Percentiles rank a stretch among this genome's conserved stretches.
Evolutionary conservation across 2,113 vertebrate species (phyloP).

Genomic region (Catagonus wagneri): DNA sequence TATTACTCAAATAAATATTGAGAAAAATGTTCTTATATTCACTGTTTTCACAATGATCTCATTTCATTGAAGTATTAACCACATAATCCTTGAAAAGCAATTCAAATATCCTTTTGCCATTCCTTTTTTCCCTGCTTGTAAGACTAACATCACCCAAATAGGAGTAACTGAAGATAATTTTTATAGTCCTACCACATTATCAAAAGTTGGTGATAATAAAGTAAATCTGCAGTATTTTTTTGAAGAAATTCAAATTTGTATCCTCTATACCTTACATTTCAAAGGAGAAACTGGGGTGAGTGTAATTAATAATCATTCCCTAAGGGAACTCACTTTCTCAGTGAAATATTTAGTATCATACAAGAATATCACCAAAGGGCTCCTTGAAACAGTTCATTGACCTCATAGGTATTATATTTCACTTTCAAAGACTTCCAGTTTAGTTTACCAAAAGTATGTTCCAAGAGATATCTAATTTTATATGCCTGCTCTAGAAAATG

Average conservation of each 20-base stretch:
- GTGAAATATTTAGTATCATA: slow-evolving; percentile 35
- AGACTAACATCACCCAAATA: not conserved
- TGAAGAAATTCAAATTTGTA: not conserved
- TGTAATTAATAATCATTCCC: slow-evolving; percentile 13
- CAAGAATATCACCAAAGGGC: slow-evolving; percentile 10
- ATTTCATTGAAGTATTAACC: not conserved
- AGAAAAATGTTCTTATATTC: not conserved
- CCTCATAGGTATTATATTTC: slow-evolving; percentile 45
- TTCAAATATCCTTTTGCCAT: not conserved
- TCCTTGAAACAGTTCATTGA: slow-evolving; percentile 30
- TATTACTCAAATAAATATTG: not conserved
- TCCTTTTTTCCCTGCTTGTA: not conserved
- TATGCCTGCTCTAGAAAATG: slow-evolving; percentile 46
- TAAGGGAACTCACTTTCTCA: slow-evolving; percentile 45
- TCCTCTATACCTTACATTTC: not conserved
- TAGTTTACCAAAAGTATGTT: slow-evolving; percentile 16
- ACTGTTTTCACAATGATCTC: not conserved
- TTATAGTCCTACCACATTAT: not conserved
- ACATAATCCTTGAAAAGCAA: not conserved
- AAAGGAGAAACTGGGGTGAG: not conserved
- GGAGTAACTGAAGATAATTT: not conserved
- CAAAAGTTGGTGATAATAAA: not conserved
- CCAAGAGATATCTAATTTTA: slow-evolving; percentile 53
- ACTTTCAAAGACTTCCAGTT: slow-evolving; percentile 10
- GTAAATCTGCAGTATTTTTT: not conserved